Evolutionary conservation across 30 jellyfish, hydroid and myxozoan species (phyloP), one percentile per base, ranked within the genome.

Genomic region (Phacellophora camtschatica): DNA sequence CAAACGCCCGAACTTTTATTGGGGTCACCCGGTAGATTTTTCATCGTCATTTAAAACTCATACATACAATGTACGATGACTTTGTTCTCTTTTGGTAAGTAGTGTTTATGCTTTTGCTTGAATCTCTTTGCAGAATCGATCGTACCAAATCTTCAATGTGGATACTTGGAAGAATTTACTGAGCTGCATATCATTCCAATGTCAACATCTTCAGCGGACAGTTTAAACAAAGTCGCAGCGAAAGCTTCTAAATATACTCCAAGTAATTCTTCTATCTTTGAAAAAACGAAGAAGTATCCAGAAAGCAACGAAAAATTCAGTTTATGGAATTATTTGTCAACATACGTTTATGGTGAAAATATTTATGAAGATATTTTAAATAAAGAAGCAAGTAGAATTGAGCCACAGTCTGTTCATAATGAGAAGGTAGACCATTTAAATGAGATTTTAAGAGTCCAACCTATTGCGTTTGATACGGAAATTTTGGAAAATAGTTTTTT

Each of bases 151-250:
- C 29, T 20, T 19, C 36, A 42, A 32, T 66, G 33, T 62, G 95
- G 81, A 13, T 84, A 58, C 35, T 54, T 84, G 20, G 88, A 84
- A 71, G 88, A 71, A 29, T 84, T 71, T 53, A 71, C 95, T 15
- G 95, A 84, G 48, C 76, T 84, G 0, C 88, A 84, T 31, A 71
- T 84, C 7, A 78, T 71, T n/a, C 95, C 95, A 35, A 27, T 22
- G 36, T 54, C 22, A 4, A 37, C 50, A 9, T 11, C 49, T 12
- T 22, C 9, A 9, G 7, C 20, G 27, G 4, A 10, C 29, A 36
- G 20, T 1, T 2, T 28, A 27, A 54, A 31, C n/a, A 15, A 24
- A 0, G 19, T 13, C 16, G 74, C 7, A 41, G 19, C 27, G 27
- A 30, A 43, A n/a, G 16, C 36, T n/a, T 2, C 37, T 12, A 7